Base-by-base conservation (phyloP, 2,888 invertebrate species). In the Hipparchia sbordonii region DNA sequence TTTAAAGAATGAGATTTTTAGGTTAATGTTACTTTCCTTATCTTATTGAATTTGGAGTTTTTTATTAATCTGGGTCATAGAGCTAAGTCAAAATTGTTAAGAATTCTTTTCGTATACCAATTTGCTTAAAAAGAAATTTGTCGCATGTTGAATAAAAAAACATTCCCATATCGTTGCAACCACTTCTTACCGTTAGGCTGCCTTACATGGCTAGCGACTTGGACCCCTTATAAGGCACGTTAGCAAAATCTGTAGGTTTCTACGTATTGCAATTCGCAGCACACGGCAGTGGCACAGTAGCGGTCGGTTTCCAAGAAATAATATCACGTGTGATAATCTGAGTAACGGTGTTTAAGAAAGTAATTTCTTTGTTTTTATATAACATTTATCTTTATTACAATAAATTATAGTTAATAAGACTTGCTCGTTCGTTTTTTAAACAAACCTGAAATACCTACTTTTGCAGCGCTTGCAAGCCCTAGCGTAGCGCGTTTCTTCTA, bases 171-270 rank as follows among this genome's bases (percentile, higher is more conserved):
- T 62, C 67, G 67, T 45, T 56, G 57, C 67, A 57, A 9, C 46
- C 46, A 66, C 46, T 57, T 51, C 62, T 68, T 72, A 68, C 74
- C 71, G 74, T 72, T 74, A 74, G 61, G 54, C 65, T 66, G 61
- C 74, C 70, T 66, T 71, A 68, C 66, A 75, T 60, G 73, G 72
- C 54, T 57, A 52, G 39, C 48, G 13, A 56, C 48, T 57, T 52
- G 56, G 56, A 59, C 62, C 57, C 63, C 33, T 8, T 71, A 72
- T 54, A 74, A 61, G 72, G 75, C 65, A 75, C 67, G 73, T 61
- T 56, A 61, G 72, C 68, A 75, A 72, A 75, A 75, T 75, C 72
- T 62, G 61, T 61, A 65, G 65, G 61, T 75, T 75, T 73, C 71
- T 71, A 75, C 70, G 66, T 71, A 71, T 45, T 10, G 54, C 66